Base-by-base conservation (phyloP, 2,888 invertebrate species). In the Oligia fasciuncula region DNA sequence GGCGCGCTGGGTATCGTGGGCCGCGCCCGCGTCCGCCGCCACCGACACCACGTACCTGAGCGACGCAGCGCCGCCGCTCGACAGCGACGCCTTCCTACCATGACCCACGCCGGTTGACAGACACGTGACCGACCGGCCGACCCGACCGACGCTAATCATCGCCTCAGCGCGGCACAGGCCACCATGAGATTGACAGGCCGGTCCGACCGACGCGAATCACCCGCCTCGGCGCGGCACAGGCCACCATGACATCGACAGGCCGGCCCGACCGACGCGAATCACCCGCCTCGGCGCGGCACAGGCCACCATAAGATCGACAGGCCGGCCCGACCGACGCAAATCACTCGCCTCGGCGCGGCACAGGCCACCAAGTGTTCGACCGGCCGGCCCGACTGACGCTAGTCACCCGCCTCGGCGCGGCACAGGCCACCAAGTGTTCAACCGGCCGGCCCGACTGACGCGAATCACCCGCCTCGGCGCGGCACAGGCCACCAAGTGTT, bases 41-140 rank as follows among this genome's bases (percentile, higher is more conserved):
- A 90, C 91, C 23, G 92, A 95, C 91, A 93, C 94, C 79, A 96
- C 95, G 62, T 94, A 95, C 93, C 93, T 95, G 83, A 95, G 95
- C 62, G 95, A 93, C 83, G 92, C 91, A 76, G 84, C 89, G 80
- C 73, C 88, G 77, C 91, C 92, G 70, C 84, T 72, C 46, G 93
- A 94, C 84, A 88, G 90, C 57, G 94, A 94, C 90, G 91, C 93
- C 73, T 90, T 91, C 87, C 85, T 91, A 83, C 88, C 76, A n/a
- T 76, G 60, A 76, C 6, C n/a, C 17, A 13, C 49, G 49, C 35
- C 23, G 3, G 4, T 23, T 0, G 60, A 29, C 17, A 14, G 2
- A 29, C 63, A 19, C 17, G 23, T 9, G n/a, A n/a, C 29, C n/a
- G 35, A 69, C 46, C 43, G 49, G 62, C 23, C 23, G 8, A 35